A percentile compares a stretch with the other conserved stretches of the same genome.
phyloP scores from a whole-genome alignment of 2,888 invertebrate species.

The Drosophila eohydei region DNA sequence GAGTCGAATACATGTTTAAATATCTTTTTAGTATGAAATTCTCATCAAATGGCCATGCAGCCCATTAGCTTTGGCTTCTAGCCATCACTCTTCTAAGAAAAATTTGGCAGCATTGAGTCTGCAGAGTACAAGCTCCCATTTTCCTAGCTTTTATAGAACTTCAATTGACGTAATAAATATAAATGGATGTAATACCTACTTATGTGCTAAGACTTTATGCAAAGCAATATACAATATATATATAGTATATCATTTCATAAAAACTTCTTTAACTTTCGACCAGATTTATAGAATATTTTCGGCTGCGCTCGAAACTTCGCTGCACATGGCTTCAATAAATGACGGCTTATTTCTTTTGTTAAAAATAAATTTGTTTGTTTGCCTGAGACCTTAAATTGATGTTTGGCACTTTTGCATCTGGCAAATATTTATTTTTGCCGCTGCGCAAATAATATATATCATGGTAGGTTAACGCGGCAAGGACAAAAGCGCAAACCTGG shows the following conservation, averaged over 20 bases:
- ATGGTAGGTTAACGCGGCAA: conserved; percentile 51
- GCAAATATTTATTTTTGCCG: conserved; percentile 66
- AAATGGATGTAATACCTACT: too few species aligned
- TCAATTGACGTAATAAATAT: background rate
- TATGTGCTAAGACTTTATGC: too few species aligned
- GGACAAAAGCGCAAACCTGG: conserved; percentile 41
- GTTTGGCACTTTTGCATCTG: conserved; percentile 68
- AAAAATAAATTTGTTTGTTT: conserved; percentile 59
- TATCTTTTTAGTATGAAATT: background rate
- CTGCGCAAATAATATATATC: conserved; percentile 64
- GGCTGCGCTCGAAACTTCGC: background rate
- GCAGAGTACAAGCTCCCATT: background rate
- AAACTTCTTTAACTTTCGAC: background rate
- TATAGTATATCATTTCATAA: background rate
- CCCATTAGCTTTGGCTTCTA: background rate
- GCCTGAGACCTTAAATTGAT: conserved; percentile 63
- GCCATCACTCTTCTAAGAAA: too few species aligned
- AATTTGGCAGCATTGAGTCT: too few species aligned
- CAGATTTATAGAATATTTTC: background rate
- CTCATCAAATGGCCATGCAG: background rate
- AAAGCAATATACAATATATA: too few species aligned
- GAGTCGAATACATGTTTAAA: background rate
- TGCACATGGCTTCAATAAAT: conserved; percentile 37
- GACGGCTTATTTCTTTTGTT: conserved; percentile 35
- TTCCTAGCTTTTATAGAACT: too few species aligned